Conservation (phyloP, 2,888 invertebrate genomes). For the Candidula unifasciata region DNA sequence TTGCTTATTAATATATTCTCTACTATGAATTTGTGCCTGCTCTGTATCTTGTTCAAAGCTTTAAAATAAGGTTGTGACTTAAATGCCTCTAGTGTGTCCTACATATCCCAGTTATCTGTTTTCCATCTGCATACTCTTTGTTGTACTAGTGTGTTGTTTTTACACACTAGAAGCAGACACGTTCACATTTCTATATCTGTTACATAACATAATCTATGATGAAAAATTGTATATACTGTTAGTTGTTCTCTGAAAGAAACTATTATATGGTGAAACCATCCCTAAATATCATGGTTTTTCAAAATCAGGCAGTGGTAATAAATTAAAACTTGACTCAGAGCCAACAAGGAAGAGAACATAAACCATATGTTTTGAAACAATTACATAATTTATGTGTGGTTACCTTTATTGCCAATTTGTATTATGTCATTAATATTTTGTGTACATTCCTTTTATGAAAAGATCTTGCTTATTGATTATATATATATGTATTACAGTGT, state of each 20-base stretch:
- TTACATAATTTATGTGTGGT: background rate
- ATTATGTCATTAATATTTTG: background rate
- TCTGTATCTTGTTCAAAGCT: constrained; percentile 38
- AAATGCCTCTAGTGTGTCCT: constrained; percentile 35
- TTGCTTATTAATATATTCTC: constrained; percentile 34
- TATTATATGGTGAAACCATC: background rate
- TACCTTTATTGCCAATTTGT: background rate
- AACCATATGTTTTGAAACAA: background rate
- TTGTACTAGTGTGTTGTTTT: constrained; percentile 25
- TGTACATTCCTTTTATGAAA: constrained; percentile 34
- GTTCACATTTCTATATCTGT: background rate
- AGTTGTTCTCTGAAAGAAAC: background rate
- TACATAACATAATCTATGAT: constrained; percentile 7
- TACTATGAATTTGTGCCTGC: constrained; percentile 40
- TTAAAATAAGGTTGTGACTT: constrained; percentile 46
- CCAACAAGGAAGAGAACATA: background rate
- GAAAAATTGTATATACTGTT: background rate
- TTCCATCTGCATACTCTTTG: background rate
- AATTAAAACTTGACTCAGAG: too few species aligned
- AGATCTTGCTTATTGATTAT: constrained; percentile 12
- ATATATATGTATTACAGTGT: too few species aligned
- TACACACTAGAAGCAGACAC: background rate
- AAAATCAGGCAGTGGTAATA: too few species aligned
- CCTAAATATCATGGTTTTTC: too few species aligned
- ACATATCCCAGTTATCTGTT: constrained; percentile 11